A percentile compares a stretch with the other conserved stretches of the same genome.
Evolutionary conservation across 2,113 vertebrate genomes (phyloP).

Genomic region (Perca fluviatilis): DNA sequence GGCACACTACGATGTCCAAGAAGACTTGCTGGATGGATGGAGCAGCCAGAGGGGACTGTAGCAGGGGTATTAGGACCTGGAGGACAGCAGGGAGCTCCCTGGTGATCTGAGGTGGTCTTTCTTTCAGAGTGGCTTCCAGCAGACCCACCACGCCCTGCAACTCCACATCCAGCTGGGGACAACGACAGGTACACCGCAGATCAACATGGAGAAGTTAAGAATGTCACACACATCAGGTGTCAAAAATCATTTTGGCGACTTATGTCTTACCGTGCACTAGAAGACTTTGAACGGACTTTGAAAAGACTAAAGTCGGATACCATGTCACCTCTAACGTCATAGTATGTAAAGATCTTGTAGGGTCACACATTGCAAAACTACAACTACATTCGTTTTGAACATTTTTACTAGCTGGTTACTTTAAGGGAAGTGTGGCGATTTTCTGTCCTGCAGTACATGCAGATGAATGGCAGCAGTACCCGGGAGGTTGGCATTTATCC

Average conservation of each 20-base stretch:
- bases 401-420: too few relatives aligned
- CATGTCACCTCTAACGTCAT: too few relatives aligned
- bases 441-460: too few relatives aligned
- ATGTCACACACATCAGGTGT: not conserved
- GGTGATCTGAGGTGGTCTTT: constrained; percentile 87
- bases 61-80: constrained; percentile 89
- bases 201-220: not conserved
- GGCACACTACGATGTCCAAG: constrained; percentile 89
- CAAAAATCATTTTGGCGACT: not conserved
- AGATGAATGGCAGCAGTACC: too few relatives aligned
- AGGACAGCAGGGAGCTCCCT: constrained; percentile 91
- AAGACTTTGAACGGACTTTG: too few relatives aligned
- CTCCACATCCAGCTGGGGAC: constrained; percentile 89
- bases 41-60: constrained; percentile 93
- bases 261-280: too few relatives aligned
- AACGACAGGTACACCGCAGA: not conserved
- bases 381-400: too few relatives aligned
- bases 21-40: constrained; percentile 88
- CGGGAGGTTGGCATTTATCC: too few relatives aligned
- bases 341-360: too few relatives aligned
- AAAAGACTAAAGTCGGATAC: too few relatives aligned
- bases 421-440: too few relatives aligned
- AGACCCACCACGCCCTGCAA: constrained; percentile 89
- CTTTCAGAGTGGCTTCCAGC: constrained; percentile 86
- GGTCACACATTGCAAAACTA: too few relatives aligned